Percentiles rank a stretch among this genome's conserved stretches.
Evolutionary conservation across 2,888 invertebrate species (phyloP).

Genomic region (Beris chalybata): DNA sequence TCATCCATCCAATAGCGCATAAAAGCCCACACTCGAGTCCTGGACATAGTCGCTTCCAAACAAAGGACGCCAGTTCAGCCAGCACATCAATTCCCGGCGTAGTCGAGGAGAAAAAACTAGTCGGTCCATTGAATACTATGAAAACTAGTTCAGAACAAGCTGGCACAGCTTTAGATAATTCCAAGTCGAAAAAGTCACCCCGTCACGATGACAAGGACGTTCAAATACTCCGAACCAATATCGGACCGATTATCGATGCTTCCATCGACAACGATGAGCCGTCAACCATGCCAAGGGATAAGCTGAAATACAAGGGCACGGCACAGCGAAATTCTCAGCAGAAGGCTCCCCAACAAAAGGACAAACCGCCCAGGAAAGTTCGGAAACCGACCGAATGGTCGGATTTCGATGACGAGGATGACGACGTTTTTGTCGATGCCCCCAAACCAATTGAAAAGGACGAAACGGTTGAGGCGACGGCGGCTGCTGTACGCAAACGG

Average conservation of each 20-base stretch:
- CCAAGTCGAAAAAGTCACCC: slow-evolving; percentile 6
- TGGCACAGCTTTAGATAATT: background rate
- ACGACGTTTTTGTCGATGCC: slow-evolving; percentile 54
- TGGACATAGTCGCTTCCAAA: background rate
- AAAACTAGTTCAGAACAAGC: background rate
- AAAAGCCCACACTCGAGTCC: slow-evolving; percentile 31
- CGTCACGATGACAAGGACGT: slow-evolving; percentile 4
- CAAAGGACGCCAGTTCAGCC: background rate
- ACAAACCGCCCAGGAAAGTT: background rate
- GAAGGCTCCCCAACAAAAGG: slow-evolving; percentile 2
- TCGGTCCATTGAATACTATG: background rate
- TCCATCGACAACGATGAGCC: slow-evolving; percentile 3
- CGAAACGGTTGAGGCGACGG: background rate
- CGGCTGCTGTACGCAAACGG: slow-evolving; percentile 26
- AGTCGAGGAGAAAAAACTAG: too few species aligned
- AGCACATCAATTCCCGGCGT: background rate
- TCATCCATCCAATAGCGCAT: background rate
- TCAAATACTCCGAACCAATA: background rate
- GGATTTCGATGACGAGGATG: slow-evolving; percentile 46
- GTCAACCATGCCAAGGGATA: slow-evolving; percentile 17
- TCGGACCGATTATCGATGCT: background rate
- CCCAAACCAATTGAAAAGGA: background rate
- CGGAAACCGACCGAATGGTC: slow-evolving; percentile 30
- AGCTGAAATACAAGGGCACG: slow-evolving; percentile 16
- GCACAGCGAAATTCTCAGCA: background rate